Evolutionary conservation across 2,113 vertebrate species (phyloP).

Genomic region (Chlorodrepanis virens): DNA sequence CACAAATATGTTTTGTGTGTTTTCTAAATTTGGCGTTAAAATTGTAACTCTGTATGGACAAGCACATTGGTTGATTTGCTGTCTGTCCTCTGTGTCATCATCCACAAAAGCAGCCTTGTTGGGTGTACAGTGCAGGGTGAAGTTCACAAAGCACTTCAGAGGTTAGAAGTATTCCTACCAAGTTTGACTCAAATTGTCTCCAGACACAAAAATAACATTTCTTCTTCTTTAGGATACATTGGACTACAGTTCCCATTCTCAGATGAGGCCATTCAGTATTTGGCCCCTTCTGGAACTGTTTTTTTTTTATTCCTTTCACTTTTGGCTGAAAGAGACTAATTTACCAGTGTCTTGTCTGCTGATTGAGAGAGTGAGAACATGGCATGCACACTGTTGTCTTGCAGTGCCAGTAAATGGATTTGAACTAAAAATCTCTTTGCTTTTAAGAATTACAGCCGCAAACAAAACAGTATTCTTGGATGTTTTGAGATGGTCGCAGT

Average conservation of each 20-base stretch:
- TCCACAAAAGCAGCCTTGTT: not conserved
- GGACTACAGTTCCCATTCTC: not conserved
- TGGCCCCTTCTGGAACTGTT: not conserved
- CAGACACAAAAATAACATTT: not conserved
- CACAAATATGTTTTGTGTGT: not conserved
- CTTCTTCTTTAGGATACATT: not conserved
- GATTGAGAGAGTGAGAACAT: not conserved
- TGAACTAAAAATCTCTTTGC: not conserved
- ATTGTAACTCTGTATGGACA: not conserved
- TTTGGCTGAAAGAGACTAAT: not conserved
- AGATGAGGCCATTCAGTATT: not conserved
- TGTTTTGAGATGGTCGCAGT: not conserved
- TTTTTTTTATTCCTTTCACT: not conserved
- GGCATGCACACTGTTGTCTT: not conserved
- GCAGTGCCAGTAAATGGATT: not conserved
- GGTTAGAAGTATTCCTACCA: not conserved
- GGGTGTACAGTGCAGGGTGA: too few relatives aligned
- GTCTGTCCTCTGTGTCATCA: accelerated
- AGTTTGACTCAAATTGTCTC: not conserved
- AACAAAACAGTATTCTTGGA: not conserved
- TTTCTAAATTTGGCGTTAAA: not conserved
- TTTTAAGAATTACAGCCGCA: not conserved
- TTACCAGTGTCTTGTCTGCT: not conserved
- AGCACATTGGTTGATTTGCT: not conserved
- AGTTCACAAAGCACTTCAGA: not conserved